Evolutionary conservation across 2,888 invertebrate species (phyloP).

Genomic region (Mythimna ferrago): DNA sequence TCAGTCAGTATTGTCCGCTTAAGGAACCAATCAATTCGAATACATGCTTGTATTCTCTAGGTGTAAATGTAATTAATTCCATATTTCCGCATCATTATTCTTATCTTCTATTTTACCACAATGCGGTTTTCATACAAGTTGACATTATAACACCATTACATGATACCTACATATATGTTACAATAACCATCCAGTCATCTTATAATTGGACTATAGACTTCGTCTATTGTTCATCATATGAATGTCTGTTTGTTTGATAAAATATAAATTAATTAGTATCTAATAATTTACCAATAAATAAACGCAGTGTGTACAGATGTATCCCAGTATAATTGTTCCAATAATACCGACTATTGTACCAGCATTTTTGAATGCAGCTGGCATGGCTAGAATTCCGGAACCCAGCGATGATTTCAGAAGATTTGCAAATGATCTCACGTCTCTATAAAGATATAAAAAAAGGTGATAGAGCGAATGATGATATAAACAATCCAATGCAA

Average conservation of each 20-base stretch:
- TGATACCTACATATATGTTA: neutral
- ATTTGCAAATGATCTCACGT: constrained; percentile 96
- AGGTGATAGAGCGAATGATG: neutral
- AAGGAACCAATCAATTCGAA: neutral
- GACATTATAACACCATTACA: constrained; percentile 14
- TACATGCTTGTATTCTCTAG: neutral
- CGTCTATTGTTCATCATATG: constrained; percentile 10
- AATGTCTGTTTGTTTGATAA: neutral
- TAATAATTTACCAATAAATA: constrained; percentile 94
- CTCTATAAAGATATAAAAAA: constrained; percentile 89
- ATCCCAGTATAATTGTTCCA: constrained; percentile 95
- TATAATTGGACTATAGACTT: constrained; percentile 19
- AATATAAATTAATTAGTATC: constrained; percentile 8
- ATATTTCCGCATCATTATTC: constrained; percentile 33
- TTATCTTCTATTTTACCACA: constrained; percentile 38
- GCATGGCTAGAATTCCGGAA: constrained; percentile 98
- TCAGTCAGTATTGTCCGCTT: neutral
- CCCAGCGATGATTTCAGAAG: constrained; percentile 98
- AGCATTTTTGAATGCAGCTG: constrained; percentile 96
- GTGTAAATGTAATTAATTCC: constrained; percentile 21
- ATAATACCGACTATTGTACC: constrained; percentile 95
- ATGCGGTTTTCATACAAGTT: constrained; percentile 44
- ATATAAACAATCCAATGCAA: neutral
- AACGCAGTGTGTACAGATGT: constrained; percentile 98
- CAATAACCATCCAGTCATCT: neutral